Evolutionary conservation across 2,797 vertebrate species (phyloP).

Genomic region (Crax fasciolata): DNA sequence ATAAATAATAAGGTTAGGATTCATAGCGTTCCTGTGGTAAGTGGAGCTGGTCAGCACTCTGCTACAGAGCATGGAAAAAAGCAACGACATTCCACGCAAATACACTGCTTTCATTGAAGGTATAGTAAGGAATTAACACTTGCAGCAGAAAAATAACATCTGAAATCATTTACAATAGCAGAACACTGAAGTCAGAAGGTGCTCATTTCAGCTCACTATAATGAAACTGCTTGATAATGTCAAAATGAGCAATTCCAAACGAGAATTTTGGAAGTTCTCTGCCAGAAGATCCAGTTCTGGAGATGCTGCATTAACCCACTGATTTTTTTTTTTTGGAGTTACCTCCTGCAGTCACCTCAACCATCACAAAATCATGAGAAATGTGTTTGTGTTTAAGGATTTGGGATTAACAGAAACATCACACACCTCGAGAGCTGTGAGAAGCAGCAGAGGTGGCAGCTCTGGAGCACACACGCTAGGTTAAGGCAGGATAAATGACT

Average conservation of each 20-base stretch:
- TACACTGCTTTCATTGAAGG: not conserved
- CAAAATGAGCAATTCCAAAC: not conserved
- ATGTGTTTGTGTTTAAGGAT: not conserved
- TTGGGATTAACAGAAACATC: not conserved
- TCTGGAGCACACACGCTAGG: rapidly evolving
- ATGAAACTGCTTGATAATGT: not conserved
- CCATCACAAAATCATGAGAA: not conserved
- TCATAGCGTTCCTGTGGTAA: not conserved
- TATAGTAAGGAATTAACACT: not conserved
- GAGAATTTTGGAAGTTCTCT: not conserved
- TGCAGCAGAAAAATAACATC: not conserved
- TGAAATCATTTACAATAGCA: not conserved
- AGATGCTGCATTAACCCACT: not conserved
- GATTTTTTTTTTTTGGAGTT: not conserved
- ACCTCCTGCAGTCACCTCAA: not conserved
- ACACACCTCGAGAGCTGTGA: not conserved
- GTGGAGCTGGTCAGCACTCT: not conserved
- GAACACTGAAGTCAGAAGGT: not conserved
- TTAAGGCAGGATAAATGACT: not conserved
- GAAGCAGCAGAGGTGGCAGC: not conserved
- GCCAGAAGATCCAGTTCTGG: not conserved
- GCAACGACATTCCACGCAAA: not conserved
- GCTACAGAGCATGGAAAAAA: not conserved
- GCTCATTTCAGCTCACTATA: not conserved
- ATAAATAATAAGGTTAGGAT: not conserved